Evolutionary conservation across 2,888 invertebrate species (phyloP), one percentile per base, ranked within the genome.

Genomic region (Synergus japonicus): DNA sequence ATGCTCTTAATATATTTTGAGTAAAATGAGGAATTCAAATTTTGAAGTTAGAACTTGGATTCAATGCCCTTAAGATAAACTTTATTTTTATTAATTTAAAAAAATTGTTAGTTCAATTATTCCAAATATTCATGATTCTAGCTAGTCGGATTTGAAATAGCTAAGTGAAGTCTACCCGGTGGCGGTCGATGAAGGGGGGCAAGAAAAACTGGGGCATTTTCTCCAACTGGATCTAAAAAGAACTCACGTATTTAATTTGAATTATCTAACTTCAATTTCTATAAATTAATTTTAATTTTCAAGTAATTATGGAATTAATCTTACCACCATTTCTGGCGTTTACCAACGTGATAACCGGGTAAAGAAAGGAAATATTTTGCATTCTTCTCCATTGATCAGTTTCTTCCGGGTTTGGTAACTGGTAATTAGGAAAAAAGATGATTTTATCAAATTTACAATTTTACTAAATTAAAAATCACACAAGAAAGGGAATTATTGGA

Each of bases 91-190:
- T 63, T 63, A 12, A 7, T 29, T 3, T 18, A 13, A 10, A 63
- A 63, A 63, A 29, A 29, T 13, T 13, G 18, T 63, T 5, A 29
- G 22, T 10, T 29, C 12, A 63, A 10, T 63, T 9, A 13, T 13
- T 12, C 13, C 5, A 63, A 63, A 22, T 63, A 63, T 29, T 63
- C 12, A 12, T 29, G 5, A 63, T 43, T 13, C 85, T 64, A 85
- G 82, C 81, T 73, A 78, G 79, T 84, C 15, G 82, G 76, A 83
- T 84, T 82, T 43, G 85, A 79, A 63, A 89, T 86, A 58, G 79
- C 81, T 22, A 86, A 85, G 79, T 88, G 89, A 65, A 89, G 83
- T 83, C 89, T 84, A 10, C 87, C 80, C 15, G 84, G 82, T 4
- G 85, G 78, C 18, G 85, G 85, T 44, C 84, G 83, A 77, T 79